Evolutionary conservation across 2,888 invertebrate genomes (phyloP).

Genomic region (Pachycephus smyrnensis): DNA sequence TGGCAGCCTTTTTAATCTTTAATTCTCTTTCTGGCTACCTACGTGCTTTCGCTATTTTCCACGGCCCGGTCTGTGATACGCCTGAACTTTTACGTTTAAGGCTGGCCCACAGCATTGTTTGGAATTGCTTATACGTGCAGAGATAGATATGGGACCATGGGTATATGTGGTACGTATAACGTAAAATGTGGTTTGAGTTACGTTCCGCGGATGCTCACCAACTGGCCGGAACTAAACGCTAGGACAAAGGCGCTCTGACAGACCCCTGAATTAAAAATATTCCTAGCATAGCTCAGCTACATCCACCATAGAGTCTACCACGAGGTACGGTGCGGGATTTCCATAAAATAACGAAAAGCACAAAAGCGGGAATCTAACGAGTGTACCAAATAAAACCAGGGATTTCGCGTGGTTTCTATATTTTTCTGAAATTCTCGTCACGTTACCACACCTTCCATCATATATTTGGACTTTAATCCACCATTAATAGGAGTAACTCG

Average conservation of each 20-base stretch:
- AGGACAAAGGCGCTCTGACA: conserved; percentile 28
- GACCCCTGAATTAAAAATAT: conserved; percentile 45
- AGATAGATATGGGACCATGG: neutral
- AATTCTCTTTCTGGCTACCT: conserved; percentile 30
- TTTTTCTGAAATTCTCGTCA: too few relatives aligned
- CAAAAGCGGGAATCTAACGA: too few relatives aligned
- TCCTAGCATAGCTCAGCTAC: conserved; percentile 2
- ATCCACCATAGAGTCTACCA: neutral
- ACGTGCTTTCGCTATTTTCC: conserved; percentile 32
- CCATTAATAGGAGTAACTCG: too few relatives aligned
- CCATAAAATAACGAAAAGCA: too few relatives aligned
- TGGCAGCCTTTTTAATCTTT: conserved; percentile 42
- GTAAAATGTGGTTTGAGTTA: neutral
- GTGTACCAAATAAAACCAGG: too few relatives aligned
- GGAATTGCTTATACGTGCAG: neutral
- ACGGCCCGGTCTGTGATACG: neutral
- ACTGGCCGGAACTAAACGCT: conserved; percentile 52
- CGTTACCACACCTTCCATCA: too few relatives aligned
- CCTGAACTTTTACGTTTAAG: conserved; percentile 6
- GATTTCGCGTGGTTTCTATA: too few relatives aligned
- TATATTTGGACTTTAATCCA: too few relatives aligned
- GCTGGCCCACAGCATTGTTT: conserved; percentile 5
- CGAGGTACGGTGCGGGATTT: too few relatives aligned
- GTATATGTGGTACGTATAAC: neutral
- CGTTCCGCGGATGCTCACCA: conserved; percentile 48